Base-by-base conservation (phyloP, 1,140 invertebrate species). In the Hypothenemus hampei region DNA sequence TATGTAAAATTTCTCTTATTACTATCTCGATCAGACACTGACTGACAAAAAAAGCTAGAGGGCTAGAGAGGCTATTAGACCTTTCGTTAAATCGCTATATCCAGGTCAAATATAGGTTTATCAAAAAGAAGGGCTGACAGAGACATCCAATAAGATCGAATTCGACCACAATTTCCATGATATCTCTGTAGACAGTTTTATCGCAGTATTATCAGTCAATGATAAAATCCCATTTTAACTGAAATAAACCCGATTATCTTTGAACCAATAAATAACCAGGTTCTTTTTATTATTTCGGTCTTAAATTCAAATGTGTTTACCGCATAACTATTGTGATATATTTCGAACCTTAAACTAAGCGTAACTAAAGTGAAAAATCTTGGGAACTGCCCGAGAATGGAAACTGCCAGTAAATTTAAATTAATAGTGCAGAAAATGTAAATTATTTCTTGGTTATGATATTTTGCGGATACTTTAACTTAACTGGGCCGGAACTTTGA, bases 371-470 rank as follows among this genome's bases (percentile, higher is more conserved):
- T 45, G 43, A 45, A 45, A 45, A 45, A 45, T 45, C 43, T 18
- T 45, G 43, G 24, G 43, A 45, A 45, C 22, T 15, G 24, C 20
- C 24, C 10, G 43, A 5, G 31, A 45, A 29, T 22, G 18, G 40
- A 45, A 45, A 18, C 23, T 26, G 43, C 22, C 43, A 45, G 6
- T 45, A 45, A 45, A 45, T 29, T 45, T 20, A 13, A 20, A 24
- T 45, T 45, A 45, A 45, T 45, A 45, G 43, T 18, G 43, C 43
- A 45, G 43, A 45, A 45, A 45, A 45, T 45, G 43, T 45, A 45
- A 29, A 45, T 45, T 45, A 45, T 45, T 45, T 29, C 43, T 45
- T 20, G 23, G n/a, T 45, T 45, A 29, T 26, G 43, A 45, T 45
- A 45, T 45, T 45, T 45, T 45, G 22, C 43, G 22, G 24, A 43